Conservation (phyloP, 2,797 vertebrate genomes). For the Schizothorax lantsangensis region DNA sequence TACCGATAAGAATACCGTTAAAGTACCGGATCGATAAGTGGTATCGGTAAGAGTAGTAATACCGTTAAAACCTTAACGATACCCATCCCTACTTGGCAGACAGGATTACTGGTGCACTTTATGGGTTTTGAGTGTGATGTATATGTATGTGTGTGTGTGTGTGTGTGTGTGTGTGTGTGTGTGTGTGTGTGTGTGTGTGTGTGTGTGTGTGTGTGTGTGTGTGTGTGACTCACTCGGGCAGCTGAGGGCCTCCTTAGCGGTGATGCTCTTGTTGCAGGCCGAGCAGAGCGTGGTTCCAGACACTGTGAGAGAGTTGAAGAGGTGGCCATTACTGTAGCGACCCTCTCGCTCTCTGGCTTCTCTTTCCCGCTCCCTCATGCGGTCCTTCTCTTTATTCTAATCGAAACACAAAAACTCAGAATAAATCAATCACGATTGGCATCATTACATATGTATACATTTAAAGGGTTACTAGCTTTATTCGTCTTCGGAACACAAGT, state of each 20-base stretch:
- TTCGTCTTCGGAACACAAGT: too few relatives aligned
- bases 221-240: constrained; percentile 80
- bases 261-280: constrained; percentile 92
- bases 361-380: constrained; percentile 85
- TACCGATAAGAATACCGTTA: too few relatives aligned
- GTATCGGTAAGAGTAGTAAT: too few relatives aligned
- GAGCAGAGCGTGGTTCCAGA: constrained; percentile 93
- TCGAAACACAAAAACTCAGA: constrained; percentile 5
- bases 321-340: constrained; percentile 88
- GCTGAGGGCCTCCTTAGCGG: constrained; percentile 82
- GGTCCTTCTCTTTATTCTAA: constrained; percentile 89
- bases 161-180: constrained; percentile 3
- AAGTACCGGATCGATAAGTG: too few relatives aligned
- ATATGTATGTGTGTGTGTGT: too few relatives aligned
- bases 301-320: constrained; percentile 92
- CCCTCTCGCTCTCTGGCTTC: constrained; percentile 88
- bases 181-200: too few relatives aligned
- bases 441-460: background rate
- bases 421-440: background rate
- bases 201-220: constrained; percentile 12
- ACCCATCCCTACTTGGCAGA: too few relatives aligned
- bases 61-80: too few relatives aligned
- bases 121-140: constrained; percentile 22
- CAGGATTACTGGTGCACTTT: background rate
- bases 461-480: too few relatives aligned